A percentile compares a stretch with the other conserved stretches of the same genome.
These are phyloP conservation scores for Microplitis deprimator DNA, from an alignment of 2,888 invertebrate genomes.

Conservation along the genomic window DNA sequence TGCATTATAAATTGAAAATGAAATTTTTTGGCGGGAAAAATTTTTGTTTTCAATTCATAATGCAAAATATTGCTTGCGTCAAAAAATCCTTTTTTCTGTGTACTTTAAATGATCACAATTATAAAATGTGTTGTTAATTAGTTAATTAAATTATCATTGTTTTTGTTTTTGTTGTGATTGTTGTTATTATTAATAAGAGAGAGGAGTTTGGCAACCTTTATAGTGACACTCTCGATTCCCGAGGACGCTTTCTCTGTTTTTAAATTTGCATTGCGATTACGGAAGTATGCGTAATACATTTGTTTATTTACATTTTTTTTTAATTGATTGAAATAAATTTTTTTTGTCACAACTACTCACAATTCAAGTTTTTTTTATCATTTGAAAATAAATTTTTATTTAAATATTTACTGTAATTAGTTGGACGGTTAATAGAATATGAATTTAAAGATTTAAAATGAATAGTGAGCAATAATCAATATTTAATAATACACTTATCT, in stretches of 20 bases:
- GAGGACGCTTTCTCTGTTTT: slow-evolving; percentile 39
- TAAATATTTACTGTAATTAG: too few relatives aligned
- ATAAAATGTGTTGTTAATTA: neutral
- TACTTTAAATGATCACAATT: too few relatives aligned
- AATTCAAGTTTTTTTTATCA: too few relatives aligned
- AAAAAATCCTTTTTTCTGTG: too few relatives aligned
- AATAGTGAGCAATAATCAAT: slow-evolving; percentile 1
- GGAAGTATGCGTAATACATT: slow-evolving; percentile 29
- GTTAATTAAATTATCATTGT: neutral
- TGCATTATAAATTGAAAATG: too few relatives aligned
- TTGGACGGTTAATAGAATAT: neutral
- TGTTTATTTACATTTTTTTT: slow-evolving; percentile 6
- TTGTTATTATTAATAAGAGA: neutral
- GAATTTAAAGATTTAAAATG: neutral
- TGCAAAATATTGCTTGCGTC: too few relatives aligned
- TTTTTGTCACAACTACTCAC: neutral
- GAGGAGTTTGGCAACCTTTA: slow-evolving; percentile 29
- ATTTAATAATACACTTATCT: slow-evolving; percentile 2
- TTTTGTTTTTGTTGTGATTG: too few relatives aligned
- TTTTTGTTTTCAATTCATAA: too few relatives aligned
- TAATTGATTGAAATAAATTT: neutral
- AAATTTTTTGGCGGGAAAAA: too few relatives aligned
- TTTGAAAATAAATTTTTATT: too few relatives aligned
- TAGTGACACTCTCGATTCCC: slow-evolving; percentile 5
- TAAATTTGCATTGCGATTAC: slow-evolving; percentile 30